A percentile compares a stretch with the other conserved stretches of the same genome.
These are phyloP conservation scores for Ptyas mucosa DNA, from an alignment of 2,113 vertebrate species.

Conservation along the genomic window DNA sequence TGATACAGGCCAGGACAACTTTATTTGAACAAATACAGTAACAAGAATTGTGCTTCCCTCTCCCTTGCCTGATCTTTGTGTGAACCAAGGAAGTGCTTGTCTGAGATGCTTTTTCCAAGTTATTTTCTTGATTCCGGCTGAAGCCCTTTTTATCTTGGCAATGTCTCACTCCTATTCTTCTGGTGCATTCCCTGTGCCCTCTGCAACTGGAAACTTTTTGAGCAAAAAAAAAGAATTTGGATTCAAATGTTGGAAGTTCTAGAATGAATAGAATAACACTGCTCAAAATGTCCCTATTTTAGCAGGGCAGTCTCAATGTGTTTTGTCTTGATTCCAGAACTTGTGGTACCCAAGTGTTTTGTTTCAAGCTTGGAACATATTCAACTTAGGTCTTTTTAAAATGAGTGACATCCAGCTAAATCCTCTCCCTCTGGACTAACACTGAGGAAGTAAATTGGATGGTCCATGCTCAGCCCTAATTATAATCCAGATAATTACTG, in stretches of 20 bases:
- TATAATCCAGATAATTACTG: conserved; percentile 4
- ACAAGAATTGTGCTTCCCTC: background rate
- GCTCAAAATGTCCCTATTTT: background rate
- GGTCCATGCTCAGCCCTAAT: background rate
- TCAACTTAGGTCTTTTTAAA: background rate
- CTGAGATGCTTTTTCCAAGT: background rate
- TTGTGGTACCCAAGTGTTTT: background rate
- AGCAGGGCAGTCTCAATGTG: background rate
- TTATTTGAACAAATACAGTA: background rate
- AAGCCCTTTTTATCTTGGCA: background rate
- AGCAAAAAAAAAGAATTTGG: background rate
- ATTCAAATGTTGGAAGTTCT: background rate
- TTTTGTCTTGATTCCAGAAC: background rate
- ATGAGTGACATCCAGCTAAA: background rate
- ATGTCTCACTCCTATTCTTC: background rate
- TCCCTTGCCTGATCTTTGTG: background rate
- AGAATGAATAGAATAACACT: background rate
- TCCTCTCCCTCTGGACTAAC: background rate
- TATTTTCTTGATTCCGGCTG: background rate
- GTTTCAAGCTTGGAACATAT: background rate
- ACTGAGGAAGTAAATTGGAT: background rate
- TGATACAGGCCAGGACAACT: background rate
- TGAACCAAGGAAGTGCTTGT: background rate
- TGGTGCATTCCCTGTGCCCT: background rate
- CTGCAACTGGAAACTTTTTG: background rate